Evolutionary conservation across 2,888 invertebrate genomes (phyloP).

Genomic region (Drosophila pullipes): DNA sequence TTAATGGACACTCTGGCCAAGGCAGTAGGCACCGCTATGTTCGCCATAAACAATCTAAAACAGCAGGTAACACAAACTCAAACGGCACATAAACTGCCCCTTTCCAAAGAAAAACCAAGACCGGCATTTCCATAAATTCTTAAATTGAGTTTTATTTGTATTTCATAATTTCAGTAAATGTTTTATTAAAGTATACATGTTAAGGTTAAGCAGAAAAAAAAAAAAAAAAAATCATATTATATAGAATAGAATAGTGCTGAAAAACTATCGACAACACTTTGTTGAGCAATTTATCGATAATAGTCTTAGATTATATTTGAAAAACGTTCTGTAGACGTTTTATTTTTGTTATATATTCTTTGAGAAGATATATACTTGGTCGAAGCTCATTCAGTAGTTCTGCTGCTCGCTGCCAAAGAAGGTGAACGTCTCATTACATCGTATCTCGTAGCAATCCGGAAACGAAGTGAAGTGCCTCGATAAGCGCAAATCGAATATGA

Average conservation of each 20-base stretch:
- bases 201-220: constrained; percentile 17
- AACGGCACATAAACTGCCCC: neutral
- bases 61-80: constrained; percentile 19
- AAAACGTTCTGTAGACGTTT: neutral
- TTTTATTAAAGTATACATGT: constrained; percentile 26
- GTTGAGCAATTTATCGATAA: constrained; percentile 9
- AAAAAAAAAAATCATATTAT: neutral
- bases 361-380: neutral
- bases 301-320: neutral
- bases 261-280: constrained; percentile 18
- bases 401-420: constrained; percentile 71
- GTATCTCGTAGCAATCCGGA: constrained; percentile 83
- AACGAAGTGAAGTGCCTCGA: constrained; percentile 83
- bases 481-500: constrained; percentile 83
- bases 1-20: constrained; percentile 62
- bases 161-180: constrained; percentile 20
- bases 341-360: neutral
- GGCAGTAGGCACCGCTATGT: constrained; percentile 26
- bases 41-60: constrained; percentile 12
- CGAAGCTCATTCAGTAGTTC: constrained; percentile 20
- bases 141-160: constrained; percentile 8
- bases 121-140: constrained; percentile 25
- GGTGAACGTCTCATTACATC: constrained; percentile 83
- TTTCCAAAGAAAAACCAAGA: neutral
- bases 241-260: constrained; percentile 8